Evolutionary conservation across 2,888 invertebrate species (phyloP).

Genomic region (Embidobia sp.): DNA sequence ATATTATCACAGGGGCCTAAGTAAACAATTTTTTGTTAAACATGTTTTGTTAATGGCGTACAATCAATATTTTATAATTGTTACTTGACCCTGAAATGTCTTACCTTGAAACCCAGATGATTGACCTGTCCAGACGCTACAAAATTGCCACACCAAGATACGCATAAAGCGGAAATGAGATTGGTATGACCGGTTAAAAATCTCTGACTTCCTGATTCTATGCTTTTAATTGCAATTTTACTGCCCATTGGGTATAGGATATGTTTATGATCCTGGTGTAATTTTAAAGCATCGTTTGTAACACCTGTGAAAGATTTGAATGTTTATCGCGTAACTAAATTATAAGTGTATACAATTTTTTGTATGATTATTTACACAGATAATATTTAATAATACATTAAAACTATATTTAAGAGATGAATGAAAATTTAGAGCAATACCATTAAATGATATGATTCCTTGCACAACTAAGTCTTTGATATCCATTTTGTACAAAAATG

Average conservation of each 20-base stretch:
- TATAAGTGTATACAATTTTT: too few relatives aligned
- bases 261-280: constrained; percentile 88
- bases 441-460: constrained; percentile 92
- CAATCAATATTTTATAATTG: too few relatives aligned
- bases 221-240: constrained; percentile 88
- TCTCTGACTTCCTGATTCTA: constrained; percentile 87
- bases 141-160: constrained; percentile 89
- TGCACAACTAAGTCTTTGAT: constrained; percentile 85
- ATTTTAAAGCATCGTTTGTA: constrained; percentile 84
- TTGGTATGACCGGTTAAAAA: constrained; percentile 92
- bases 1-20: constrained; percentile 90
- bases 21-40: too few relatives aligned
- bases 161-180: constrained; percentile 88
- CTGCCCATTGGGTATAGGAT: constrained; percentile 90
- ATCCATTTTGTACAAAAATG: constrained; percentile 76
- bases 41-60: too few relatives aligned
- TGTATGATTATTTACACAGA: too few relatives aligned
- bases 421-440: too few relatives aligned
- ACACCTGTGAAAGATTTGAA: constrained; percentile 55
- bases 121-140: constrained; percentile 95
- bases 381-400: too few relatives aligned
- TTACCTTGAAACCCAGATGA: constrained; percentile 93
- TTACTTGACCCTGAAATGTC: constrained; percentile 2
- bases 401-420: too few relatives aligned
- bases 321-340: neutral